A percentile compares a stretch with the other conserved stretches of the same genome.
These are phyloP conservation scores for Artemia franciscana DNA, from an alignment of 1,140 invertebrate species.

Conservation along the genomic window DNA sequence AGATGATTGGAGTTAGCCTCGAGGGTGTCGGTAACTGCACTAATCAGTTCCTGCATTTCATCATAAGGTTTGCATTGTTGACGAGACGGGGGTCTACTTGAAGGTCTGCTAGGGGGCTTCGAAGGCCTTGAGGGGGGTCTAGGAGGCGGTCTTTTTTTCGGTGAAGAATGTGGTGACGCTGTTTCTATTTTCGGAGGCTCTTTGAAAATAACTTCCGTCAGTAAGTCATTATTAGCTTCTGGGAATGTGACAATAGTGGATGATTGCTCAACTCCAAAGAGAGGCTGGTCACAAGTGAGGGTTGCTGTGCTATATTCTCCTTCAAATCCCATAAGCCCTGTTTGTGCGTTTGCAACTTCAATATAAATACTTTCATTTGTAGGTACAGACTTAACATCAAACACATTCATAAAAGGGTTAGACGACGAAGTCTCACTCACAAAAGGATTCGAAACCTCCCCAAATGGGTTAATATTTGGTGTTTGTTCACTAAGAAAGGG, in stretches of 20 bases:
- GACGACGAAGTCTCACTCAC: background rate
- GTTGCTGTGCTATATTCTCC: background rate
- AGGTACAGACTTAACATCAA: background rate
- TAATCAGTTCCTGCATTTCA: constrained; percentile 50
- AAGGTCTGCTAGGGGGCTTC: background rate
- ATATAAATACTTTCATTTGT: background rate
- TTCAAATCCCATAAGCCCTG: background rate
- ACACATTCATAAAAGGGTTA: background rate
- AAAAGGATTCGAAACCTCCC: background rate
- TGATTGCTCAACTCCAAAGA: background rate
- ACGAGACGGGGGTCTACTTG: background rate
- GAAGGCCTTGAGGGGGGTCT: constrained; percentile 4
- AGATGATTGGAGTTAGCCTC: constrained; percentile 61
- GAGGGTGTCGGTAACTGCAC: constrained; percentile 63
- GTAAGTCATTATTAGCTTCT: background rate
- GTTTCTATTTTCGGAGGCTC: background rate
- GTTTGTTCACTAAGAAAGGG: background rate
- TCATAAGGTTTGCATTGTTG: constrained; percentile 3
- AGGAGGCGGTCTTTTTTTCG: constrained; percentile 6
- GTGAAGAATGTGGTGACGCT: background rate
- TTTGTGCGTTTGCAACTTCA: background rate
- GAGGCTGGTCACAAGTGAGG: background rate
- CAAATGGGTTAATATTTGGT: background rate
- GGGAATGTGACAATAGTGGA: background rate
- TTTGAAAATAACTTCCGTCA: background rate